These are phyloP conservation scores for Zophobas morio DNA, from an alignment of 1,140 invertebrate species.

Conservation along the genomic window DNA sequence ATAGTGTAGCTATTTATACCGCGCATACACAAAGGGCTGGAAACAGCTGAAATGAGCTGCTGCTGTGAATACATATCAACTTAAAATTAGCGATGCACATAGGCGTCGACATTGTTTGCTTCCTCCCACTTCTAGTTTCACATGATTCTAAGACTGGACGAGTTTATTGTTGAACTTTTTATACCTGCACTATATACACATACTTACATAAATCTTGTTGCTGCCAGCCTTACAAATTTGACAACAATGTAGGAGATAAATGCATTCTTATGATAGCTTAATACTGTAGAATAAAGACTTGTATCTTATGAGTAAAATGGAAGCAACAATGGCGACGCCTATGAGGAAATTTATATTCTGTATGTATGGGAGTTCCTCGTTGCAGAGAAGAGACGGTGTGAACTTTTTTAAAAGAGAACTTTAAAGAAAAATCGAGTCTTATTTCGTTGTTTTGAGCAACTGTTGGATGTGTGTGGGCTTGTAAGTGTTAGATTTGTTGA, in stretches of 20 bases:
- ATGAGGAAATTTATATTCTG: not conserved
- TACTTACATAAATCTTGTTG: not conserved
- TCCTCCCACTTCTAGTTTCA: slow-evolving; percentile 1
- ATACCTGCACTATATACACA: slow-evolving; percentile 16
- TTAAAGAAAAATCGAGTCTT: not conserved
- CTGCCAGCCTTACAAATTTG: slow-evolving; percentile 26
- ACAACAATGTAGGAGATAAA: slow-evolving; percentile 2
- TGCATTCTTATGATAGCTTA: slow-evolving; percentile 38
- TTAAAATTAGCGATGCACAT: slow-evolving; percentile 21
- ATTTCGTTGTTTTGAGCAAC: slow-evolving; percentile 6
- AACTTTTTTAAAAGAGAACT: not conserved
- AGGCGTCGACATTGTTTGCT: slow-evolving; percentile 11
- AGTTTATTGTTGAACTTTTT: slow-evolving; percentile 4
- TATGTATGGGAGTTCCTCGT: slow-evolving; percentile 7
- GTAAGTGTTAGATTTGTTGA: slow-evolving; percentile 45
- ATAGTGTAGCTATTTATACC: slow-evolving; percentile 51
- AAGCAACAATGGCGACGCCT: slow-evolving; percentile 17
- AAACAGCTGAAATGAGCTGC: slow-evolving; percentile 51
- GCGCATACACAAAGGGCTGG: slow-evolving; percentile 42
- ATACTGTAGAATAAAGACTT: slow-evolving; percentile 5
- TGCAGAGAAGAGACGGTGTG: not conserved
- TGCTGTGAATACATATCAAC: slow-evolving; percentile 55
- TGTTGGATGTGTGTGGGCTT: slow-evolving; percentile 25
- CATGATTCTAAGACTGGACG: slow-evolving; percentile 11
- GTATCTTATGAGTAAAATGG: not conserved